Evolutionary conservation across 2,113 vertebrate species (phyloP), one percentile per base, ranked within the genome.

Genomic region (Falcunculus frontatus): DNA sequence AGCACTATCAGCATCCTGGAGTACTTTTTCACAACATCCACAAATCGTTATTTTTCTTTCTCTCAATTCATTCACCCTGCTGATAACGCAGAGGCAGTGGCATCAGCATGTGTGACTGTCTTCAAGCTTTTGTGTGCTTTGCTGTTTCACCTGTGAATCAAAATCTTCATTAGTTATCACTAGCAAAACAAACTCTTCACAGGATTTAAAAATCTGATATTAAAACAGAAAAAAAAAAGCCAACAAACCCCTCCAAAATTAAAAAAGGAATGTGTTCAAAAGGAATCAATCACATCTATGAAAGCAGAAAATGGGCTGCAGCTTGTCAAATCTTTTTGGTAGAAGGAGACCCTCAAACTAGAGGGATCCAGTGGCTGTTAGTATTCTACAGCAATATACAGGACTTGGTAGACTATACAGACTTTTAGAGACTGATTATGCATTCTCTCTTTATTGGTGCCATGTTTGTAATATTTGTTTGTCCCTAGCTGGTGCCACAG

Each of bases 341-440:
- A 63, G 67, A 59, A 53, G n/a, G 41, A 17, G 56, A 14, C 20
- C 59, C 93, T 84, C 29, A 44, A 70, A 90, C 62, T 33, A 70
- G 85, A 81, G 56, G 21, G 25, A 62, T 62, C 32, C 32, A 60
- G 64, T 80, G 67, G 74, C 25, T 67, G 72, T 95, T 92, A 84
- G n/a, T 67, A 87, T 89, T 76, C 93, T 16, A 25, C 73, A 77
- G 69, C 11, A 33, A 76, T 12, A 10, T n/a, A 46, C 64, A n/a
- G 18, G 52, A 49, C 96, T 93, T 96, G 96, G 89, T 94, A 97
- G 89, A 91, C 42, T 12, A 89, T 53, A 84, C 91, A 80, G 94
- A 89, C 92, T 87, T 95, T 97, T 96, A 95, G 95, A 97, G 91
- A 69, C 87, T 97, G 84, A 97, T 97, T 95, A 97, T 81, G 87